phyloP scores from a whole-genome alignment of 1,140 invertebrate species.

The Proales similis region DNA sequence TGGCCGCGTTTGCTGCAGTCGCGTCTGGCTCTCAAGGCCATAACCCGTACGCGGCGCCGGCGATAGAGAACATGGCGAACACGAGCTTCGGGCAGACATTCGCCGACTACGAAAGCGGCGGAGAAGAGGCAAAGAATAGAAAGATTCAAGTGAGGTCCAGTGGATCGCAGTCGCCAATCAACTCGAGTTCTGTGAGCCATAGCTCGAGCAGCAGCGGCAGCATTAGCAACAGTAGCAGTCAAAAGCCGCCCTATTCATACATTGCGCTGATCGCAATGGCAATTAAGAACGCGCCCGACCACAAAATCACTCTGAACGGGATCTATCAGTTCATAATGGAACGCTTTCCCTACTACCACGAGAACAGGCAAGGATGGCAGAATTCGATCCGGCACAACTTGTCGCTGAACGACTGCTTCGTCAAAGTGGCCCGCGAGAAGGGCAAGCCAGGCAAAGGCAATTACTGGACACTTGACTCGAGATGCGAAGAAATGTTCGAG shows the following conservation, averaged over 20 bases:
- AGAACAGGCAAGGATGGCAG: conserved; percentile 81
- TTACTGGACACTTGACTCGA: conserved; percentile 66
- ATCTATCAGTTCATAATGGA: conserved; percentile 99
- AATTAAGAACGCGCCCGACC: conserved; percentile 83
- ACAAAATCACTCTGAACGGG: conserved; percentile 88
- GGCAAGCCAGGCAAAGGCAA: conserved; percentile 57
- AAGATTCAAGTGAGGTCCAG: no score
- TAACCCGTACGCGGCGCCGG: not conserved
- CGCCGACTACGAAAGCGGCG: no score
- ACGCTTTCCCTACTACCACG: conserved; percentile 73
- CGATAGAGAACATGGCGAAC: conserved; percentile 4
- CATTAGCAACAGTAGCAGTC: conserved; percentile 16
- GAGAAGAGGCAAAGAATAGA: no score
- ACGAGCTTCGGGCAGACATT: no score
- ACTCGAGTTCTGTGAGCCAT: no score
- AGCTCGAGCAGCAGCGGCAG: not conserved
- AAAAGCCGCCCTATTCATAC: conserved; percentile 57
- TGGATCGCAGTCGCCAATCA: no score
- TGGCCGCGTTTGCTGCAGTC: conserved; percentile 31
- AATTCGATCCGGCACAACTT: conserved; percentile 82
- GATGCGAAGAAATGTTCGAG: conserved; percentile 88
- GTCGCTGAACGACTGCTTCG: conserved; percentile 76
- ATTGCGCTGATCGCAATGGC: conserved; percentile 99
- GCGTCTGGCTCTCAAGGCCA: not conserved
- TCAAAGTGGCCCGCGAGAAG: conserved; percentile 68